Conservation (phyloP, 2,797 vertebrate species). For the Takifugu rubripes region DNA sequence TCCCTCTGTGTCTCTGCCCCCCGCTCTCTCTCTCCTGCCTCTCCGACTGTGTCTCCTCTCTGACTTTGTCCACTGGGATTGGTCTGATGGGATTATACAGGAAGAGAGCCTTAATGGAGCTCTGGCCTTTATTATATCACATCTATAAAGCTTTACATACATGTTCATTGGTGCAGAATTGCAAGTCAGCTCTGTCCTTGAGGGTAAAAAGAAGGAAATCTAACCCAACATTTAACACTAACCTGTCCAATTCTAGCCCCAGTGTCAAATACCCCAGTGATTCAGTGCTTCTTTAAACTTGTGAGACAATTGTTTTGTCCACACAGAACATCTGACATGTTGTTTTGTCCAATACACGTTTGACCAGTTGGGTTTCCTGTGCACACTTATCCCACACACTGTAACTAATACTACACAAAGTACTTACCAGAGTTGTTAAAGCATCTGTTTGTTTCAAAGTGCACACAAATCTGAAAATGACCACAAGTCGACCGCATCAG, state of each 20-base stretch:
- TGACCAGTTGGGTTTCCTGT: constrained; percentile 14
- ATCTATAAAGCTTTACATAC: constrained; percentile 35
- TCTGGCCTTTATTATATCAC: constrained; percentile 72
- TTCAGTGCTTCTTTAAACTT: neutral
- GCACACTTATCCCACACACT: constrained; percentile 5
- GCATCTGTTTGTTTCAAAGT: constrained; percentile 26
- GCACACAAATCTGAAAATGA: constrained; percentile 20
- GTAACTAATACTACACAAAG: constrained; percentile 10
- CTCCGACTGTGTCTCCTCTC: constrained; percentile 28
- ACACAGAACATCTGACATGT: neutral
- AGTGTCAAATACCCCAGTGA: neutral
- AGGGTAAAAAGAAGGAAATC: too few relatives aligned
- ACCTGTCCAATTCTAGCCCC: neutral
- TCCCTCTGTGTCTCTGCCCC: constrained; percentile 22
- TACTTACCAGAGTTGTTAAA: constrained; percentile 39
- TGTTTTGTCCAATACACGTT: constrained; percentile 14
- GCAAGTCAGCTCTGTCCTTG: too few relatives aligned
- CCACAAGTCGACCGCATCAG: constrained; percentile 18
- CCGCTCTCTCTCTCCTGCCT: constrained; percentile 27
- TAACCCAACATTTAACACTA: neutral
- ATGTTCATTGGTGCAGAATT: neutral
- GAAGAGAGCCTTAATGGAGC: constrained; percentile 70
- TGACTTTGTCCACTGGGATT: constrained; percentile 49
- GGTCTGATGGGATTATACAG: constrained; percentile 65
- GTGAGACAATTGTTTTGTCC: neutral